phyloP scores from a whole-genome alignment of 2,113 vertebrate genomes.

The Dipodomys ordii region DNA sequence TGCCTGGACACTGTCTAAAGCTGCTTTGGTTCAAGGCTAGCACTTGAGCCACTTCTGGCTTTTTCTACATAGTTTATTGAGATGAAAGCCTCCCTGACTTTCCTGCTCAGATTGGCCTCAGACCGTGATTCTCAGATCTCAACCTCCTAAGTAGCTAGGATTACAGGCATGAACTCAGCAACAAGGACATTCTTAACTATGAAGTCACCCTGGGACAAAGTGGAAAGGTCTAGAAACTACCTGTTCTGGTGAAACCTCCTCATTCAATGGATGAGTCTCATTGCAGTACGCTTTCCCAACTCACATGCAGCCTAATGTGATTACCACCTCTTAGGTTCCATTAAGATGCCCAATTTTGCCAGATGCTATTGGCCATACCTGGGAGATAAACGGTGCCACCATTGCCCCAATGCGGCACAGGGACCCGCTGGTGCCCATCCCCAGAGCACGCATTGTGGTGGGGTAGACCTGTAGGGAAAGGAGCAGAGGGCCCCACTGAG shows the following conservation, averaged over 20 bases:
- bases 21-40: too few species aligned
- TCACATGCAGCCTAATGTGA: neutral
- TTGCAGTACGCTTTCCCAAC: neutral
- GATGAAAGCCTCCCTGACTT: too few species aligned
- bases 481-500: neutral
- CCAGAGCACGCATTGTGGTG: conserved; percentile 92
- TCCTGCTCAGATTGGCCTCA: too few species aligned
- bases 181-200: too few species aligned
- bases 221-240: neutral
- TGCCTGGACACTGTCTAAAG: too few species aligned
- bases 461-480: conserved; percentile 93
- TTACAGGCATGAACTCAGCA: too few species aligned
- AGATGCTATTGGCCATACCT: conserved; percentile 80
- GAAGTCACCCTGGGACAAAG: neutral
- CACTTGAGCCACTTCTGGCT: too few species aligned
- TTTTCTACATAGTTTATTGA: too few species aligned
- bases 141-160: too few species aligned
- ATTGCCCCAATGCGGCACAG: conserved; percentile 96
- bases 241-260: neutral
- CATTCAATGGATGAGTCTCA: neutral
- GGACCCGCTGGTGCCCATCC: conserved; percentile 96
- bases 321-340: neutral
- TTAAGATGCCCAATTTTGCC: neutral
- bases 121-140: too few species aligned
- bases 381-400: conserved; percentile 95